Base-by-base conservation (phyloP, 2,888 invertebrate species). In the Orchestes rusci region DNA sequence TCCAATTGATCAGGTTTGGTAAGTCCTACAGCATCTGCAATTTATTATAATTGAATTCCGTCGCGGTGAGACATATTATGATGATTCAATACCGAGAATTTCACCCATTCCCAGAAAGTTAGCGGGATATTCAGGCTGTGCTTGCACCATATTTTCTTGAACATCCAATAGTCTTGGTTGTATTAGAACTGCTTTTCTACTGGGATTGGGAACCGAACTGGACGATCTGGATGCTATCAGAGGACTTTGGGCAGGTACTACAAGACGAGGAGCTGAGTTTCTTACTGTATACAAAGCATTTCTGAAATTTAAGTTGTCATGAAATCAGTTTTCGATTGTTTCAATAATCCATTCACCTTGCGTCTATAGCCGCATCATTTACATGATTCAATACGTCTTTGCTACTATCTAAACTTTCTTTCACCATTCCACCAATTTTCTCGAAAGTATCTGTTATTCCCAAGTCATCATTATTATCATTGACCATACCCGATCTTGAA, bases 361-460 rank as follows among this genome's bases (percentile, higher is more conserved):
- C 65, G 48, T 64, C 64, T 34, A 62, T 61, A 1, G 64, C 64
- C 13, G 59, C 55, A 39, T 66, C 60, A 10, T 59, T 60, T 2
- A 63, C 55, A 44, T 68, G 68, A 4, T 48, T 43, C 17, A 66
- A 45, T 2, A 65, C 60, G 37, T 67, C 60, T 50, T 65, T 65
- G 3, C 67, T 55, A 15, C 65, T 65, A 43, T 57, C 56, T 4
- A 69, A 57, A 39, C 64, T 64, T 7, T 63, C 60, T 39, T 65
- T 53, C 3, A 69, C 48, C 16, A 64, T 61, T 3, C 46, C 44
- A 20, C 53, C 48, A 43, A 55, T 50, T 43, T 51, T 53, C 17
- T 56, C 50, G 34, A 62, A 61, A 2, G 61, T 60, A 16, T 55
- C 50, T 12, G 54, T 38, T 31, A 62, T 53, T 28, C 53, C 43